These are phyloP conservation scores for Carterocephalus palaemon DNA, from an alignment of 2,888 invertebrate genomes.

Conservation along the genomic window DNA sequence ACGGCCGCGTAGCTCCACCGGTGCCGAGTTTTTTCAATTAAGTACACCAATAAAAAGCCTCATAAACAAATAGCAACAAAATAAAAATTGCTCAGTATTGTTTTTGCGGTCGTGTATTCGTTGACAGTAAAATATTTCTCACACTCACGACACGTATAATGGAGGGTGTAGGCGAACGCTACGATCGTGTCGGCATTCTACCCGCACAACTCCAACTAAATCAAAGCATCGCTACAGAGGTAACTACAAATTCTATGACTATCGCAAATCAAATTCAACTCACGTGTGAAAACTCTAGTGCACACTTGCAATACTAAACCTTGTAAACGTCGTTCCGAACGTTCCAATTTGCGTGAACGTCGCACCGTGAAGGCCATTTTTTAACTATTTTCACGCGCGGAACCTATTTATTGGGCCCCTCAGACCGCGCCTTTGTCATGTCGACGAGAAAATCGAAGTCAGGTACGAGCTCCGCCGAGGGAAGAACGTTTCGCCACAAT, in stretches of 20 bases:
- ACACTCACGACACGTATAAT: slow-evolving; percentile 4
- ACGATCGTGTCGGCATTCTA: slow-evolving; percentile 8
- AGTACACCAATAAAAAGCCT: too few relatives aligned
- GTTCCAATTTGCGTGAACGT: slow-evolving; percentile 48
- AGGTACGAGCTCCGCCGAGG: slow-evolving; percentile 60
- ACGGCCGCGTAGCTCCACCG: too few relatives aligned
- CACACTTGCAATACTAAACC: slow-evolving; percentile 41
- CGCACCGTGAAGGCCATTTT: slow-evolving; percentile 48
- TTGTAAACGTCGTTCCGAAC: slow-evolving; percentile 37
- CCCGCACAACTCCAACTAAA: slow-evolving; percentile 26
- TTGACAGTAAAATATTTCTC: slow-evolving; percentile 6
- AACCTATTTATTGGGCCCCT: slow-evolving; percentile 72
- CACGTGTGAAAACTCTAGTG: slow-evolving; percentile 40
- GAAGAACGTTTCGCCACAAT: slow-evolving; percentile 65
- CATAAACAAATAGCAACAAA: neutral
- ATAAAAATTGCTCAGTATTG: neutral
- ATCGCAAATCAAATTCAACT: slow-evolving; percentile 50
- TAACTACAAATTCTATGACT: slow-evolving; percentile 44
- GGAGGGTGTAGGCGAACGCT: slow-evolving; percentile 15
- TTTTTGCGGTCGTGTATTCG: slow-evolving; percentile 1
- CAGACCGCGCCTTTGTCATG: slow-evolving; percentile 76
- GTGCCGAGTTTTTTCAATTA: too few relatives aligned
- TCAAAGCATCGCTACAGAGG: slow-evolving; percentile 35
- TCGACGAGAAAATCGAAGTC: slow-evolving; percentile 71
- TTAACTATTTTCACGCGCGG: slow-evolving; percentile 68